Conservation (phyloP, 2,113 vertebrate genomes). For the Trochalopteron elliotii region DNA sequence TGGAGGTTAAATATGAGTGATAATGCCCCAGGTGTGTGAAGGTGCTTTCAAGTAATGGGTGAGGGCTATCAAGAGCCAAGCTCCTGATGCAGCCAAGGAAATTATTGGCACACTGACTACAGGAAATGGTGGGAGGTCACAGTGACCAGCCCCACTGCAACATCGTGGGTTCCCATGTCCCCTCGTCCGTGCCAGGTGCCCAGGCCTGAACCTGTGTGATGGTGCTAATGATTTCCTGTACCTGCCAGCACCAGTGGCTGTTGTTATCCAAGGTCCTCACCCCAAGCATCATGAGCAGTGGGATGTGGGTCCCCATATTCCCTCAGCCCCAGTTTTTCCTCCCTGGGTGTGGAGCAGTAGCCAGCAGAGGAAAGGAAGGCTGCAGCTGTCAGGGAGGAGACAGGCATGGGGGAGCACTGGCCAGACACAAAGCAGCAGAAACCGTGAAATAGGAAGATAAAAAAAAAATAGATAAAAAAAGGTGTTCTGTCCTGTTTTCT, state of each 20-base stretch:
- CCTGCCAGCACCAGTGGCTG: background rate
- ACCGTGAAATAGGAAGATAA: background rate
- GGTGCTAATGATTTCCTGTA: background rate
- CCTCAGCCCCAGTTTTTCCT: background rate
- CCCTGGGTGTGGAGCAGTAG: background rate
- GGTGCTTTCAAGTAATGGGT: background rate
- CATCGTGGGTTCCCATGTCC: background rate
- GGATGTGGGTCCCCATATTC: background rate
- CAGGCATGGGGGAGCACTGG: fast-evolving
- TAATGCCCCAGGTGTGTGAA: background rate
- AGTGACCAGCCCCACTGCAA: background rate
- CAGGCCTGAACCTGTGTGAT: background rate
- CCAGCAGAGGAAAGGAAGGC: background rate
- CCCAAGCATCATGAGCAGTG: fast-evolving
- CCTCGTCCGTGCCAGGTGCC: background rate
- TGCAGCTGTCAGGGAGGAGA: background rate
- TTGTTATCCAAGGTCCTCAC: fast-evolving
- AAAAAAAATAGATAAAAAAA: background rate
- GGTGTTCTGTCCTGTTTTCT: background rate
- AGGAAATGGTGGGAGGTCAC: background rate
- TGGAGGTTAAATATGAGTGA: background rate
- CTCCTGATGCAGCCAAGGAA: background rate
- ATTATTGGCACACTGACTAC: background rate
- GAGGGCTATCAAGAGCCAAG: background rate
- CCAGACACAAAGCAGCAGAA: background rate